Base-by-base conservation (phyloP, 2,888 invertebrate species). In the Oscheius sp. region DNA sequence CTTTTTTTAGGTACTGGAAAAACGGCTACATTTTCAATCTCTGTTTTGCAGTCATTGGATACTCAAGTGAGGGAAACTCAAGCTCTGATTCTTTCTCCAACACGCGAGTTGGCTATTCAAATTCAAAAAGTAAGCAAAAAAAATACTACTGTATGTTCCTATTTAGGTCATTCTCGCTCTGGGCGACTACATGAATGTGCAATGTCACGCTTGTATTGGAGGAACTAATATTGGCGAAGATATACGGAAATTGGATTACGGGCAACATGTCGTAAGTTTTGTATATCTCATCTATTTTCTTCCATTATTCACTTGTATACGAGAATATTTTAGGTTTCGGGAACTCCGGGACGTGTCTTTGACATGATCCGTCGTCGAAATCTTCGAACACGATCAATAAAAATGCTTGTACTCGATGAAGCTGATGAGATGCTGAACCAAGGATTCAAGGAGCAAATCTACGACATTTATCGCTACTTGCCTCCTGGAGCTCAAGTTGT, bases 351-450 rank as follows among this genome's bases (percentile, higher is more conserved):
- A 59, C 92, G 98, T 91, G 98, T 99, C 0, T 98, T 97, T 91
- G 95, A 96, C 88, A 96, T 96, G 95, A 96, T 96, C 82, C 92
- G 94, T 76, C 91, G 91, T 72, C 86, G 95, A 83, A 94, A 94
- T 69, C 90, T 96, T 27, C 91, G 95, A 79, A 96, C 95, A 9
- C 92, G 97, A 84, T 93, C 95, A 1, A 96, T 99, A 41, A 97
- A 95, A 90, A 95, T 98, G 94, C 91, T 99, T 76, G 95, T 99
- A 1, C 92, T 99, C 72, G 98, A 99, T 89, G 99, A 99, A 91
- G 97, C 98, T 27, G 99, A 99, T 89, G 99, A 99, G 91, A 99
- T 99, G 98, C 91, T 99, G 81, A 98, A 97, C 90, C 98, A 98
- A 90, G 98, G 98, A 41, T 99, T 98, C 89, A 99, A 98, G 89